phyloP scores from a whole-genome alignment of 2,113 vertebrate genomes.

The Gallinago paraguaiae region DNA sequence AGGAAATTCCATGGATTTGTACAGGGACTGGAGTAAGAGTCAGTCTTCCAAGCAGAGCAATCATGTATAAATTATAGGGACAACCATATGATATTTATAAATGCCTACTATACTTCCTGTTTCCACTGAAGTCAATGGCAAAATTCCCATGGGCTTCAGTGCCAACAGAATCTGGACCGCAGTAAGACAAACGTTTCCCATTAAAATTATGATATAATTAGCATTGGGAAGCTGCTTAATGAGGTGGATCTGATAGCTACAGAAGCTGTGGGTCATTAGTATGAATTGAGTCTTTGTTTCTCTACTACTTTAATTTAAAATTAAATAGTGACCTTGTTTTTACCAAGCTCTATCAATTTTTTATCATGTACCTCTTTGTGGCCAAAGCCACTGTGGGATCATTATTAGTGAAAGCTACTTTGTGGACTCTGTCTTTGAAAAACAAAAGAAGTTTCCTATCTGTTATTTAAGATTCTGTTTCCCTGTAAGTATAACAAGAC shows the following conservation, averaged over 20 bases:
- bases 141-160: not conserved
- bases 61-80: not conserved
- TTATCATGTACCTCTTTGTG: not conserved
- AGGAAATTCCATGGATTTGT: not conserved
- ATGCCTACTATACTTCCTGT: not conserved
- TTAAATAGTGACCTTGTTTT: not conserved
- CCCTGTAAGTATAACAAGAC: not conserved
- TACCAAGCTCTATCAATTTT: not conserved
- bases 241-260: not conserved
- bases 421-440: not conserved
- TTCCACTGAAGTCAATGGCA: not conserved
- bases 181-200: not conserved
- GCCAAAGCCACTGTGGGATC: not conserved
- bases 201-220: slow-evolving; percentile 3
- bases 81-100: not conserved
- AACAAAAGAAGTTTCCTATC: not conserved
- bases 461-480: not conserved
- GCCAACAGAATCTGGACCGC: not conserved
- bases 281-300: not conserved
- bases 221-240: not conserved
- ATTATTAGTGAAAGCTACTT: not conserved
- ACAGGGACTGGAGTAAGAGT: not conserved
- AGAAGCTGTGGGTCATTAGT: not conserved
- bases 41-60: not conserved
- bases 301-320: not conserved